Conservation (phyloP, 1,140 invertebrate species). For the Zaprionus lachaisei region DNA sequence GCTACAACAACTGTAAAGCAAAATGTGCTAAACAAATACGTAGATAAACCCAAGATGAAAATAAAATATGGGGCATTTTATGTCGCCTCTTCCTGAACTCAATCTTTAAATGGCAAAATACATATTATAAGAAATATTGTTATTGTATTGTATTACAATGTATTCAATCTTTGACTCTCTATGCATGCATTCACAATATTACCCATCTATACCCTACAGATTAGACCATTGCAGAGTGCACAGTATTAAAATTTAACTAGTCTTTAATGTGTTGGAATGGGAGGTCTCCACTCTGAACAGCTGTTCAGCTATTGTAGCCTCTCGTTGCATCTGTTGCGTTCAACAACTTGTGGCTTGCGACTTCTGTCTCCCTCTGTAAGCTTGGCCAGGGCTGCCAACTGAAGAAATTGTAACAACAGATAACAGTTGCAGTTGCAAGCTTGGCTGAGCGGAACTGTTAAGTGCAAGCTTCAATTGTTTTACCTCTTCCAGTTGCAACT, state of each 20-base stretch:
- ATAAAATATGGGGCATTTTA: conserved; percentile 5
- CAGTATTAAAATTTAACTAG: too few relatives aligned
- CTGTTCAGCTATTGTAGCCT: background rate
- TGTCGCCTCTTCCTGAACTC: conserved; percentile 1
- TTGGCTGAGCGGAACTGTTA: background rate
- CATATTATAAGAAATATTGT: too few relatives aligned
- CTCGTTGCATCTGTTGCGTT: conserved; percentile 59
- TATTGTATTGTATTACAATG: too few relatives aligned
- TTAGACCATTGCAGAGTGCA: too few relatives aligned
- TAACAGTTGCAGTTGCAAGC: conserved; percentile 35
- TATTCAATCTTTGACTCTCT: too few relatives aligned
- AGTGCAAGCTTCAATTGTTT: background rate
- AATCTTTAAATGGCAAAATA: conserved; percentile 4
- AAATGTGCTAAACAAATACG: conserved; percentile 60
- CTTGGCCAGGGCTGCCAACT: conserved; percentile 16
- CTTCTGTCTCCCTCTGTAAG: conserved; percentile 3
- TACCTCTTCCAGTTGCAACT: conserved; percentile 8
- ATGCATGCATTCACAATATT: too few relatives aligned
- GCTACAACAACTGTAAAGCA: conserved; percentile 21
- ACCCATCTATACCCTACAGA: too few relatives aligned
- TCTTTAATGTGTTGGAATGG: too few relatives aligned
- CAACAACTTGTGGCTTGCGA: conserved; percentile 69
- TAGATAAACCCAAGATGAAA: conserved; percentile 51
- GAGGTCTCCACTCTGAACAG: background rate
- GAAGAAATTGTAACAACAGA: background rate